Conservation (phyloP, 2,797 vertebrate species). For the Apodemus agrarius region DNA sequence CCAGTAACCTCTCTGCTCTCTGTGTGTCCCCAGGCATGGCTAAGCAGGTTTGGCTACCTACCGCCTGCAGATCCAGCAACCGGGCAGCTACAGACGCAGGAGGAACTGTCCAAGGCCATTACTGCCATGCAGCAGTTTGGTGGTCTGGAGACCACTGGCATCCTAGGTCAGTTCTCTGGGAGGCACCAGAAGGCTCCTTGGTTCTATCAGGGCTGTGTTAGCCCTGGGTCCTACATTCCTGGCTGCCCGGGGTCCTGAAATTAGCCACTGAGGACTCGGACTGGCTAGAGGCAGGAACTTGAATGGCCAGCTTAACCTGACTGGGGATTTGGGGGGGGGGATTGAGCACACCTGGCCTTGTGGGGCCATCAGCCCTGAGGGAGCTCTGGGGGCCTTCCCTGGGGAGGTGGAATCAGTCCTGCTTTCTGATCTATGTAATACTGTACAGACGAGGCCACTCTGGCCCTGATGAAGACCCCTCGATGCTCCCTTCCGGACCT, state of each 20-base stretch:
- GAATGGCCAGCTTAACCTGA: not conserved
- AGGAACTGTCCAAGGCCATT: conserved; percentile 95
- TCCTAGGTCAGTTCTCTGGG: conserved; percentile 85
- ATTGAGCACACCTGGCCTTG: not conserved
- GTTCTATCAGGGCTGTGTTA: not conserved
- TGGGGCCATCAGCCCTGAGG: not conserved
- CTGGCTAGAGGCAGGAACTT: not conserved
- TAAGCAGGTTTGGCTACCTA: conserved; percentile 97
- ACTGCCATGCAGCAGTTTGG: conserved; percentile 97
- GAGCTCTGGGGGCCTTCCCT: rapidly evolving
- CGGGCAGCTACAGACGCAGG: conserved; percentile 94
- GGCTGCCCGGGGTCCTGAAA: no score
- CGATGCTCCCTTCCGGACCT: conserved; percentile 97
- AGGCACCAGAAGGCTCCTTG: rapidly evolving
- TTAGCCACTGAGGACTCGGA: not conserved
- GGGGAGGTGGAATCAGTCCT: not conserved
- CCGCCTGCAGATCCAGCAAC: conserved; percentile 92
- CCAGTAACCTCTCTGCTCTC: not conserved
- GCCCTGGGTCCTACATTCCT: no score
- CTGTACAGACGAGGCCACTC: conserved; percentile 90
- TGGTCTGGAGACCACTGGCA: conserved; percentile 91
- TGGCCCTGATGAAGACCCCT: conserved; percentile 96
- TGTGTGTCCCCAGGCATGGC: conserved; percentile 92
- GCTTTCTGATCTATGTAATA: not conserved
- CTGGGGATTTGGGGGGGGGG: no score